Evolutionary conservation across 1,140 invertebrate genomes (phyloP).

Genomic region (Apis mellifera): Amel_HAv3.1 CM009945.2:3297501-3298000

Average conservation of each 20-base stretch:
- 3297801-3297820: constrained; percentile 25
- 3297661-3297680: too few species aligned
- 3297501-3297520: too few species aligned
- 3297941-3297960: constrained; percentile 77
- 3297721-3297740: not conserved
- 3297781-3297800: constrained; percentile 2
- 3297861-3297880: constrained; percentile 27
- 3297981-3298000: constrained; percentile 15
- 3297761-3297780: constrained; percentile 13
- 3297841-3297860: not conserved
- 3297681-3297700: too few species aligned
- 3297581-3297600: too few species aligned
- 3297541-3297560: too few species aligned
- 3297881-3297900: constrained; percentile 55
- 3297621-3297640: too few species aligned
- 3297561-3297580: too few species aligned
- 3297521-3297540: too few species aligned
- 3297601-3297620: too few species aligned
- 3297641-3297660: too few species aligned
- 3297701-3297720: too few species aligned
- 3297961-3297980: constrained; percentile 66
- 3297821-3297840: constrained; percentile 17
- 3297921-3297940: constrained; percentile 78
- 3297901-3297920: constrained; percentile 67
- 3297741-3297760: not conserved